Conservation (phyloP, 2,888 invertebrate genomes). For the Drosophila recens region DNA sequence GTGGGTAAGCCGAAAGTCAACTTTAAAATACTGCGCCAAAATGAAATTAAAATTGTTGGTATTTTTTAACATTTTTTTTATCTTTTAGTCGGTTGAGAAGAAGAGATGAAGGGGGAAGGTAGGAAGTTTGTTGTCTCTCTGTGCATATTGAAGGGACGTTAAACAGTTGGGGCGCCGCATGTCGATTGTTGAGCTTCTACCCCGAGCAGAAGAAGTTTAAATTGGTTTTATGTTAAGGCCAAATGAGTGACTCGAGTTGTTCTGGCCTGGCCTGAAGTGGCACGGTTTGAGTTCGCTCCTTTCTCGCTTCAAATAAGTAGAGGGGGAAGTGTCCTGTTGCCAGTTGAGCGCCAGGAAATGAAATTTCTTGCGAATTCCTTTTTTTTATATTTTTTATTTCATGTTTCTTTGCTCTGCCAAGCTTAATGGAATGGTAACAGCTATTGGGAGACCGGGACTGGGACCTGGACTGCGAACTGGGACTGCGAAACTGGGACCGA, state of each 20-base stretch:
- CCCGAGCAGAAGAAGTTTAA: constrained; percentile 68
- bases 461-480: not conserved
- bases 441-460: constrained; percentile 27
- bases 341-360: constrained; percentile 75
- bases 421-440: constrained; percentile 62
- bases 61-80: constrained; percentile 32
- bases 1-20: constrained; percentile 56
- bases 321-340: constrained; percentile 37
- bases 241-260: constrained; percentile 71
- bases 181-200: constrained; percentile 55
- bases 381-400: constrained; percentile 49
- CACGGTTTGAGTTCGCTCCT: constrained; percentile 29
- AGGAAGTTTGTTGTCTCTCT: constrained; percentile 62
- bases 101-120: constrained; percentile 12
- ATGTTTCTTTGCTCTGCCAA: constrained; percentile 50
- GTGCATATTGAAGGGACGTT: constrained; percentile 72
- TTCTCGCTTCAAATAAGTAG: not conserved
- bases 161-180: constrained; percentile 46
- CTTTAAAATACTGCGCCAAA: constrained; percentile 71
- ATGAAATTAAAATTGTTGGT: constrained; percentile 75
- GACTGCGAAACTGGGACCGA: constrained; percentile 3
- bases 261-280: constrained; percentile 31
- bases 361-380: constrained; percentile 75
- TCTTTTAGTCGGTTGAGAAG: not conserved
- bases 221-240: constrained; percentile 81